Evolutionary conservation across 1,140 invertebrate species (phyloP).

Genomic region (Drosophila mayri): DNA sequence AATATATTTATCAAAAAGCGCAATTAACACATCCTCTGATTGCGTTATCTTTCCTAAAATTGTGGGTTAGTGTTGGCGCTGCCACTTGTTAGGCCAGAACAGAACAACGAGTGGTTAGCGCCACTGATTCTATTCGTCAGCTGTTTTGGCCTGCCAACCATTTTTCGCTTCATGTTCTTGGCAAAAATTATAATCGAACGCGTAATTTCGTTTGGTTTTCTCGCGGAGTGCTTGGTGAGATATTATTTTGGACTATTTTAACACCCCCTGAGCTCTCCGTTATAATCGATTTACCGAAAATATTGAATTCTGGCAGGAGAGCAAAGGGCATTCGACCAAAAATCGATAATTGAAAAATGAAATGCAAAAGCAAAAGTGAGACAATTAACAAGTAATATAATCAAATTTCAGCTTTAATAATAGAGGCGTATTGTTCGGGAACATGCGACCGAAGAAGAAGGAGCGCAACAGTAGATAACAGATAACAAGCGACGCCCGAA

Average conservation of each 20-base stretch:
- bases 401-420: slow-evolving; percentile 49
- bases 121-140: slow-evolving; percentile 28
- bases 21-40: not conserved
- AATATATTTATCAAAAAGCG: no score
- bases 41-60: not conserved
- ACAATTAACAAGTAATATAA: slow-evolving; percentile 36
- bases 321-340: slow-evolving; percentile 17
- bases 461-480: slow-evolving; percentile 53
- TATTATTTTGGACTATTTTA: not conserved
- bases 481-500: slow-evolving; percentile 69
- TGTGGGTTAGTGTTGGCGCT: slow-evolving; percentile 9
- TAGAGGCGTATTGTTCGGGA: slow-evolving; percentile 46
- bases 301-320: slow-evolving; percentile 1
- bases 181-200: slow-evolving; percentile 42
- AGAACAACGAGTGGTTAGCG: slow-evolving; percentile 24
- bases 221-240: slow-evolving; percentile 24
- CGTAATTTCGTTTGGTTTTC: slow-evolving; percentile 42
- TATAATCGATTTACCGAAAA: not conserved
- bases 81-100: slow-evolving; percentile 6
- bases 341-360: slow-evolving; percentile 69
- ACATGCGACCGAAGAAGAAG: slow-evolving; percentile 60
- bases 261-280: no score
- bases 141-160: slow-evolving; percentile 39
- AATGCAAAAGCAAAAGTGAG: slow-evolving; percentile 38
- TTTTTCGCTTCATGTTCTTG: slow-evolving; percentile 56